These are phyloP conservation scores for Cosmopolites sordidus DNA, from an alignment of 2,888 invertebrate species.

Conservation along the genomic window DNA sequence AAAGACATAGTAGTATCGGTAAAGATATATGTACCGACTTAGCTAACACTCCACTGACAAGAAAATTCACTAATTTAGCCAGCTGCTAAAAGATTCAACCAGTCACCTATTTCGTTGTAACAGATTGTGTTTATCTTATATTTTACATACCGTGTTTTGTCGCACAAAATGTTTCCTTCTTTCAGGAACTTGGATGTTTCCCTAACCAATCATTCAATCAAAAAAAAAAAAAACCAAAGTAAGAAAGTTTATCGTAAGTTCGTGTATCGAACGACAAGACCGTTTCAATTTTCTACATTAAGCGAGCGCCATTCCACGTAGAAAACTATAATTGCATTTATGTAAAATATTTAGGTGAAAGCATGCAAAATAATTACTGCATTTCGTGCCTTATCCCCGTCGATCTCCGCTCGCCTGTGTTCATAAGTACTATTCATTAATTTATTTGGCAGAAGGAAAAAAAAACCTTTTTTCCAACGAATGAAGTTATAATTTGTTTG, in stretches of 20 bases:
- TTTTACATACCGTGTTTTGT: no score
- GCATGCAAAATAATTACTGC: conserved; percentile 11
- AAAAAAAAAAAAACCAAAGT: neutral
- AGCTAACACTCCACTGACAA: no score
- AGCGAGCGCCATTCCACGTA: neutral
- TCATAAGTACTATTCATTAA: neutral
- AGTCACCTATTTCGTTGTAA: no score
- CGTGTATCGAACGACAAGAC: neutral
- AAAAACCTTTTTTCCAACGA: neutral
- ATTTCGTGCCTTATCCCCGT: conserved; percentile 3
- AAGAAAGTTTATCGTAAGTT: neutral
- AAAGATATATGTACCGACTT: no score
- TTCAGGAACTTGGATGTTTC: no score
- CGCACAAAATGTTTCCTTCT: no score
- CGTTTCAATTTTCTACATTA: neutral
- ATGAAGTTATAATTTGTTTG: conserved; percentile 1
- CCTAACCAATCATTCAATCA: no score
- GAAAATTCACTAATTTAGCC: no score
- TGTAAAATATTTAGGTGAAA: conserved; percentile 10
- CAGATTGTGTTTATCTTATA: no score
- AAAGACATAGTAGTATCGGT: no score
- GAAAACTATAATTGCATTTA: conserved; percentile 1
- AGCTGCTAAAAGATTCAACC: no score
- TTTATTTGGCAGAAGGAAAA: neutral
- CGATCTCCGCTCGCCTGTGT: neutral